Evolutionary conservation across 2,888 invertebrate species (phyloP).

Genomic region (Gymnosoma rotundatum): DNA sequence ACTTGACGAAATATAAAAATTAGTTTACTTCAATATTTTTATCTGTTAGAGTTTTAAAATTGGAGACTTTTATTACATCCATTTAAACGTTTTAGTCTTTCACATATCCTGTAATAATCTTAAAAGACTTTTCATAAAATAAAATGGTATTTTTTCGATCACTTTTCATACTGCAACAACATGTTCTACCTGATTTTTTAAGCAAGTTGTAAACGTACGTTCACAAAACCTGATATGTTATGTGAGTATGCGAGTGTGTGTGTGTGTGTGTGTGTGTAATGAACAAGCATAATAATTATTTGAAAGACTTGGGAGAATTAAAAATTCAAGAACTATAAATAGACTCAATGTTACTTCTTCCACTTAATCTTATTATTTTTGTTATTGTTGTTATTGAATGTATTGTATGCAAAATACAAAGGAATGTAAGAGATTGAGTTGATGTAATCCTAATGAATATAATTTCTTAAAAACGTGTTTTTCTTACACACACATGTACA

Average conservation of each 20-base stretch:
- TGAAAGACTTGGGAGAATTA: background rate
- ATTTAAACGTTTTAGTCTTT: no score
- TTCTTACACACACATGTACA: background rate
- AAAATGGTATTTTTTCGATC: background rate
- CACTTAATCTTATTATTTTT: background rate
- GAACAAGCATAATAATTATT: background rate
- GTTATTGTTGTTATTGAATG: background rate
- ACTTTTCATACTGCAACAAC: background rate
- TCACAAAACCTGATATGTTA: constrained; percentile 45
- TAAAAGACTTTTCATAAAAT: no score
- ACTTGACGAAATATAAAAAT: no score
- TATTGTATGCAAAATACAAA: constrained; percentile 4
- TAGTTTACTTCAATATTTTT: no score
- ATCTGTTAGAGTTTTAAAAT: no score
- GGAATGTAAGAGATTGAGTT: constrained; percentile 21
- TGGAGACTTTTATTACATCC: no score
- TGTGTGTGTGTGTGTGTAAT: background rate
- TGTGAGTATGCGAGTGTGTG: background rate
- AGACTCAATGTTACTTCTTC: constrained; percentile 29
- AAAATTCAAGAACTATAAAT: constrained; percentile 26
- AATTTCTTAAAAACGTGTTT: constrained; percentile 36
- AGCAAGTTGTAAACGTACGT: background rate
- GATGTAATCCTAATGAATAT: constrained; percentile 48
- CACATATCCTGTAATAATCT: no score
- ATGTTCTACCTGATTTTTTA: background rate